Evolutionary conservation across 2,888 invertebrate species (phyloP).

Genomic region (Mantis religiosa): DNA sequence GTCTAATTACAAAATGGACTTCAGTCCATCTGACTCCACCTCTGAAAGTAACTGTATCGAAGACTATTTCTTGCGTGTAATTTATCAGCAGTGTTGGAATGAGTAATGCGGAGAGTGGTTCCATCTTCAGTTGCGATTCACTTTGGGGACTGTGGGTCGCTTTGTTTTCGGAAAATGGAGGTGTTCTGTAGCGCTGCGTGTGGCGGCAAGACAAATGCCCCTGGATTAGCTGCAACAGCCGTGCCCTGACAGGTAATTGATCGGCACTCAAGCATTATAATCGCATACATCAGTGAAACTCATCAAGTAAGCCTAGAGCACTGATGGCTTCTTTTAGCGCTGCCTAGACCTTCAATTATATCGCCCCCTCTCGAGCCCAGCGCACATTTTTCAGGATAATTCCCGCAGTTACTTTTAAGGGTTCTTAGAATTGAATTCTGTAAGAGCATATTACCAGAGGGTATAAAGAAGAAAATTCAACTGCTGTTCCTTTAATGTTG

Average conservation of each 20-base stretch:
- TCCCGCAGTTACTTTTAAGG: background rate
- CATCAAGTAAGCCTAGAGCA: background rate
- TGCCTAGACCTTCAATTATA: background rate
- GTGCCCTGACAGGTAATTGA: conserved; percentile 13
- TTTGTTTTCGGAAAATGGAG: background rate
- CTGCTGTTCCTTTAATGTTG: no score
- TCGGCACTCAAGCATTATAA: conserved; percentile 8
- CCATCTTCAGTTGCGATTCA: background rate
- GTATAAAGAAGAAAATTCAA: no score
- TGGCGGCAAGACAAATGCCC: conserved; percentile 1
- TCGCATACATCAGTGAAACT: background rate
- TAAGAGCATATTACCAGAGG: background rate
- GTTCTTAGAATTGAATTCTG: background rate
- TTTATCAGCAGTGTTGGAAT: background rate
- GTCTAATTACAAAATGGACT: no score
- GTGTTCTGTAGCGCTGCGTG: background rate
- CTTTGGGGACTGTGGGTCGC: background rate
- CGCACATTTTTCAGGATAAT: background rate
- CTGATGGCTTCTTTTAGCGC: background rate
- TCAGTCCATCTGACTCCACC: background rate
- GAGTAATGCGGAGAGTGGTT: background rate
- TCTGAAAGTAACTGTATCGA: background rate
- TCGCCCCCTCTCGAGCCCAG: background rate
- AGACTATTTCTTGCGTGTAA: background rate
- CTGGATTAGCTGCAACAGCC: background rate